Evolutionary conservation across 2,797 vertebrate species (phyloP), one percentile per base, ranked within the genome.

Genomic region (Trematomus bernacchii): DNA sequence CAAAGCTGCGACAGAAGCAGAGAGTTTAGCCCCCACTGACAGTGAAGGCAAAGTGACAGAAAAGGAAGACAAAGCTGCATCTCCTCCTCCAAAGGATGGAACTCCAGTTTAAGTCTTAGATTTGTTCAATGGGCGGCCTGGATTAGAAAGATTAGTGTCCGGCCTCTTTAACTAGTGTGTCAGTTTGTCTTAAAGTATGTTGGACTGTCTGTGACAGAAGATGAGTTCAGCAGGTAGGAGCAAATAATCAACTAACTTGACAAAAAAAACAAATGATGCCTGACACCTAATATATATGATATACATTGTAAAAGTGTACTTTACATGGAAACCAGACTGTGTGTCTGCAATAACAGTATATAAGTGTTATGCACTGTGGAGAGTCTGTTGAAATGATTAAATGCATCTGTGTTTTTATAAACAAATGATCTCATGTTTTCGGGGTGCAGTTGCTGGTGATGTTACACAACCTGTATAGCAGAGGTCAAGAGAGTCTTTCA

Each of bases 51-150:
- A 77, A 37, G 33, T 37, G 51, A 30, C 23, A 40, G 74, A 82
- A 48, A 77, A 77, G 21, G 84, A 82, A 70, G 76, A 80, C 27
- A 73, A 88, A 75, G 42, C 77, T 37, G 80, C 18, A 13, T 51
- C 85, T n/a, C 37, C 85, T 42, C 76, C 86, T 66, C 85, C 93
- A 3, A 95, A 94, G 72, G 94, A 95, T 33, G 94, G 94, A 72
- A 95, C 93, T 76, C 93, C 93, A 46, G 95, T 95, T 68, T 96
- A 89, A 93, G 57, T 27, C 9, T 18, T 50, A 33, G 33, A 60
- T 82, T 61, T 53, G 2, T 19, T 43, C 16, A 71, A 2, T 23
- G 54, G 21, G 23, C 10, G 15, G 50, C 37, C 23, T 55, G 58
- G 40, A 69, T 60, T 69, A 23, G 57, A 64, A 68, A 60, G 4